Percentiles rank a stretch among this genome's conserved stretches.
Conservation (phyloP, 2,797 vertebrate species). For the Centropyge bicolor region DNA sequence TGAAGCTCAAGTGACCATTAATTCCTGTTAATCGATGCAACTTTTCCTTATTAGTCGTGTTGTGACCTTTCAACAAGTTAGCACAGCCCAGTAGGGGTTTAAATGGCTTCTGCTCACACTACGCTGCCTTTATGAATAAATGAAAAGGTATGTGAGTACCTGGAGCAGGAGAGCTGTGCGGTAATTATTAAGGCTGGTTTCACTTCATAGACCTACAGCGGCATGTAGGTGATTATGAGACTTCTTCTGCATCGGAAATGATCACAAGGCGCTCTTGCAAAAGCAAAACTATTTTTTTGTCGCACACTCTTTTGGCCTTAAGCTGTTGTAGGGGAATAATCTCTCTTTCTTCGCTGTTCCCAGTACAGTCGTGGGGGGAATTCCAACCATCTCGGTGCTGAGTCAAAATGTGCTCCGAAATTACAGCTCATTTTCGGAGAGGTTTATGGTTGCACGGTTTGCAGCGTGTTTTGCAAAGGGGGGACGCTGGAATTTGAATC, state of each 20-base stretch:
- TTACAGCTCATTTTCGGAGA: conserved; percentile 50
- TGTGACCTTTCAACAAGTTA: conserved; percentile 79
- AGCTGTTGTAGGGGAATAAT: conserved; percentile 32
- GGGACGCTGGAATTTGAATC: conserved; percentile 62
- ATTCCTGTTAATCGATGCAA: conserved; percentile 75
- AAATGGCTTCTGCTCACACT: conserved; percentile 54
- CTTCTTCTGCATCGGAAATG: conserved; percentile 23
- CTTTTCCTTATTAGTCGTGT: conserved; percentile 71
- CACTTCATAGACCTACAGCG: conserved; percentile 41
- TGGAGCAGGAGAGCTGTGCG: conserved; percentile 42
- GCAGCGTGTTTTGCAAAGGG: conserved; percentile 60
- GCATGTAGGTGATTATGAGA: conserved; percentile 29
- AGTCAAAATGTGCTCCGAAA: conserved; percentile 59
- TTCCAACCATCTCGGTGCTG: conserved; percentile 61
- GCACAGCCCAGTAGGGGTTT: conserved; percentile 56
- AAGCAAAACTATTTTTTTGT: conserved; percentile 42
- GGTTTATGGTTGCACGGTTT: conserved; percentile 60
- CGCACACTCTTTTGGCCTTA: conserved; percentile 13
- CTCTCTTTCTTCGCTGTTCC: conserved; percentile 23
- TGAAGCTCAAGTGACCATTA: conserved; percentile 68
- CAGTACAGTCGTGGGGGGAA: conserved; percentile 56
- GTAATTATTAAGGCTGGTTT: conserved; percentile 66
- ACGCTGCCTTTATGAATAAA: conserved; percentile 81
- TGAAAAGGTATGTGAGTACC: conserved; percentile 63
- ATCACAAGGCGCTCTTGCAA: conserved; percentile 27